Conservation (phyloP, 2,113 vertebrate species). For the Mesoclemmys tuberculata region DNA sequence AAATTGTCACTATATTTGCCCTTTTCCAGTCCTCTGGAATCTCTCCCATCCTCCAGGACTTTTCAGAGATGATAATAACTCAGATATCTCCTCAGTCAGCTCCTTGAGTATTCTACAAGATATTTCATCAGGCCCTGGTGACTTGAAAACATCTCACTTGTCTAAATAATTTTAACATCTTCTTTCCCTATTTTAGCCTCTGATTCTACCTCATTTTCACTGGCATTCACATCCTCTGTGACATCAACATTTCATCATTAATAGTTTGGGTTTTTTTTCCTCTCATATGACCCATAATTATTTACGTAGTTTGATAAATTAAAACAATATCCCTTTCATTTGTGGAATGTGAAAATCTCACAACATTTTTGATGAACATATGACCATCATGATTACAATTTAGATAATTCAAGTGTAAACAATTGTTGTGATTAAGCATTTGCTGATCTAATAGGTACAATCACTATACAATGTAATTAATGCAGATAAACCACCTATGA, state of each 20-base stretch:
- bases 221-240: background rate
- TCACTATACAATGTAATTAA: background rate
- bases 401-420: background rate
- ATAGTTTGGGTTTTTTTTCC: accelerated
- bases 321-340: background rate
- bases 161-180: background rate
- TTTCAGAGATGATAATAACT: background rate
- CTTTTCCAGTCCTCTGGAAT: background rate
- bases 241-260: background rate
- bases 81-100: background rate
- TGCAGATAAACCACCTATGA: background rate
- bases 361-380: background rate
- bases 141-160: background rate
- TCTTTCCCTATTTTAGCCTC: background rate
- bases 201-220: background rate
- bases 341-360: background rate
- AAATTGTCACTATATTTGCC: background rate
- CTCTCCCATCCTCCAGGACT: background rate
- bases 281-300: background rate
- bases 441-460: background rate
- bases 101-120: background rate
- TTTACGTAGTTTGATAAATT: background rate
- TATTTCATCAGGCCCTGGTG: background rate
- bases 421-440: background rate
- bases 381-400: background rate